Conservation (phyloP, 53 echinoderm and acorn worm genomes). For the Stichopus horrens region DNA sequence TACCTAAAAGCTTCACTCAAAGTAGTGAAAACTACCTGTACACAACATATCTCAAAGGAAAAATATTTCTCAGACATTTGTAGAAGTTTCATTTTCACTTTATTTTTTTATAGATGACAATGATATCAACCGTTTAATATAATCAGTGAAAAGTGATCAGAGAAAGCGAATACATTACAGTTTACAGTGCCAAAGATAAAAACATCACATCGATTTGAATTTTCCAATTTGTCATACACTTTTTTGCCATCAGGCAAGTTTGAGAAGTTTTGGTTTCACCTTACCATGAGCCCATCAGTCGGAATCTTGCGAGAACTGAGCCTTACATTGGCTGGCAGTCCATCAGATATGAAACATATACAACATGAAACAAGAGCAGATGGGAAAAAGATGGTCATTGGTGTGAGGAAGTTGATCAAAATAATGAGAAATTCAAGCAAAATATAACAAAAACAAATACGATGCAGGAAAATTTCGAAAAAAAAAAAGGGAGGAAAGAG, state of each 20-base stretch:
- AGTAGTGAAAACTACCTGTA: too few species aligned
- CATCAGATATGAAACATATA: slow-evolving; percentile 1
- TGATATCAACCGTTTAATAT: not conserved
- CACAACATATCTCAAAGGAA: not conserved
- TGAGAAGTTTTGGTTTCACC: not conserved
- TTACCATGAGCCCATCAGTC: slow-evolving; percentile 4
- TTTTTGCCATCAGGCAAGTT: not conserved
- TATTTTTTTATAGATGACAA: not conserved
- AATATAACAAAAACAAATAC: not conserved
- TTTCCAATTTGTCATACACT: not conserved
- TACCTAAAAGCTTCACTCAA: too few species aligned
- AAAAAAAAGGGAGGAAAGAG: not conserved
- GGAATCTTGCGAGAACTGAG: slow-evolving; percentile 10
- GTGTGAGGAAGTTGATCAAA: slow-evolving; percentile 41
- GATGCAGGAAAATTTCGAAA: not conserved
- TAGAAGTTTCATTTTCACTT: not conserved
- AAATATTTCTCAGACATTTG: slow-evolving; percentile 6
- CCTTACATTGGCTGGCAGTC: slow-evolving; percentile 8
- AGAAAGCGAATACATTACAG: not conserved
- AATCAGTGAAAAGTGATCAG: too few species aligned
- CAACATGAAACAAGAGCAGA: not conserved
- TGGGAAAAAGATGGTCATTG: slow-evolving; percentile 21
- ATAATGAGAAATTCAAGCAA: slow-evolving; percentile 4
- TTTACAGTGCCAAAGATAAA: slow-evolving; percentile 27
- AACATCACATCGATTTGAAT: slow-evolving; percentile 4